Percentiles rank a stretch among this genome's conserved stretches.
Evolutionary conservation across 2,113 vertebrate genomes (phyloP).

Genomic region (Amazona vittata): DNA sequence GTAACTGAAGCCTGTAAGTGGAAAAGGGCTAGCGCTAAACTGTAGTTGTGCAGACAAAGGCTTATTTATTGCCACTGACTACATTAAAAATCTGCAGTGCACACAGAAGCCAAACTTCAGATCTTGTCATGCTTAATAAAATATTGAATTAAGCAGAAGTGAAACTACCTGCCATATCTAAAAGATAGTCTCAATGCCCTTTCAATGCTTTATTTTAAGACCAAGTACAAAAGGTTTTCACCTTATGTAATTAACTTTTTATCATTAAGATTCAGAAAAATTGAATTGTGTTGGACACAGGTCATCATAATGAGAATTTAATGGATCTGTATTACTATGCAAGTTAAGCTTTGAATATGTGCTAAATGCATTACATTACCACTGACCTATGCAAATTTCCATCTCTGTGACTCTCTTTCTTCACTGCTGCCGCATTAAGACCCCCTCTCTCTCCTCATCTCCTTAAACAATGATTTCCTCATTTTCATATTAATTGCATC

Average conservation of each 20-base stretch:
- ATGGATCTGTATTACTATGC: slow-evolving; percentile 72
- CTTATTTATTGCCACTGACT: slow-evolving; percentile 64
- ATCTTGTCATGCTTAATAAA: slow-evolving; percentile 74
- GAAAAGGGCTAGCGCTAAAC: slow-evolving; percentile 22
- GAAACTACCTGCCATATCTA: slow-evolving; percentile 53
- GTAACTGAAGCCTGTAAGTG: neutral
- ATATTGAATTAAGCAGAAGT: slow-evolving; percentile 68
- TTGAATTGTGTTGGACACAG: slow-evolving; percentile 79
- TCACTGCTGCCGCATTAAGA: slow-evolving; percentile 56
- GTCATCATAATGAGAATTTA: slow-evolving; percentile 81
- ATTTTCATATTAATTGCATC: slow-evolving; percentile 91
- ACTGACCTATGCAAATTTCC: slow-evolving; percentile 81
- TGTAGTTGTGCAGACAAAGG: slow-evolving; percentile 17
- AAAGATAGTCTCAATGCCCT: slow-evolving; percentile 62
- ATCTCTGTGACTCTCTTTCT: slow-evolving; percentile 69
- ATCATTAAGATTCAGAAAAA: slow-evolving; percentile 78
- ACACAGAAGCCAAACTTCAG: slow-evolving; percentile 60
- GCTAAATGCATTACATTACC: slow-evolving; percentile 73
- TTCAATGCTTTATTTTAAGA: slow-evolving; percentile 71
- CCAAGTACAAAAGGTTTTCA: slow-evolving; percentile 75
- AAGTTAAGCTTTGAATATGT: slow-evolving; percentile 69
- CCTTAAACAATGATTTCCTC: slow-evolving; percentile 84
- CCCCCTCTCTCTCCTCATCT: slow-evolving; percentile 76
- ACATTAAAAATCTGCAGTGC: slow-evolving; percentile 62
- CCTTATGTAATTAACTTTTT: slow-evolving; percentile 80